Evolutionary conservation across 2,113 vertebrate genomes (phyloP).

Genomic region (Bubo scandiacus): DNA sequence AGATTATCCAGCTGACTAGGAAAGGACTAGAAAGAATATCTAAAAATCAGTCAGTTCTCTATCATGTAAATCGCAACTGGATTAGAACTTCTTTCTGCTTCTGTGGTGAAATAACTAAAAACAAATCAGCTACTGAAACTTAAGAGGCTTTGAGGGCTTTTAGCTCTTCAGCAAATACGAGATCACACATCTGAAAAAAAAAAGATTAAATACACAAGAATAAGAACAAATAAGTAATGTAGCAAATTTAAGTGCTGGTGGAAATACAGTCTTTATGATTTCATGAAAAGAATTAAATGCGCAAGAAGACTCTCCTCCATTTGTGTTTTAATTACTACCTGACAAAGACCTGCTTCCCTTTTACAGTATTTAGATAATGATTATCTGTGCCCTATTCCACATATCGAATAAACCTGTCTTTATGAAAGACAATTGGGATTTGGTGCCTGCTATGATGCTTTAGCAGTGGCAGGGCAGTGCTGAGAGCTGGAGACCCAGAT

Average conservation of each 20-base stretch:
- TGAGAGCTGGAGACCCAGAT: background rate
- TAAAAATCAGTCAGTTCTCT: background rate
- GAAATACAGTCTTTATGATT: background rate
- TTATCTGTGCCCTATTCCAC: background rate
- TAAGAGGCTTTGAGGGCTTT: background rate
- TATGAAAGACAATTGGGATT: background rate
- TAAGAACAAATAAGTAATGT: background rate
- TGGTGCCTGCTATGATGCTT: background rate
- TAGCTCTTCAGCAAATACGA: background rate
- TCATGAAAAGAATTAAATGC: background rate
- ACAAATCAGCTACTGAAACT: background rate
- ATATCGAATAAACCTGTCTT: background rate
- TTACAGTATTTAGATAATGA: background rate
- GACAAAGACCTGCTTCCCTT: background rate
- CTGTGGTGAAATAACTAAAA: background rate
- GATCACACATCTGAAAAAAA: background rate
- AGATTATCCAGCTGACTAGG: background rate
- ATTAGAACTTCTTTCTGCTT: background rate
- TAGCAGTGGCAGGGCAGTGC: background rate
- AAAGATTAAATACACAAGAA: background rate
- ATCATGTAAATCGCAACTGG: background rate
- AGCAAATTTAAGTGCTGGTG: background rate
- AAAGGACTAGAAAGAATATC: background rate
- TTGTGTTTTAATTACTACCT: background rate
- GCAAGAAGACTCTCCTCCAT: background rate